Evolutionary conservation across 2,888 invertebrate genomes (phyloP).

Genomic region (Acanthosepion esculentum): DNA sequence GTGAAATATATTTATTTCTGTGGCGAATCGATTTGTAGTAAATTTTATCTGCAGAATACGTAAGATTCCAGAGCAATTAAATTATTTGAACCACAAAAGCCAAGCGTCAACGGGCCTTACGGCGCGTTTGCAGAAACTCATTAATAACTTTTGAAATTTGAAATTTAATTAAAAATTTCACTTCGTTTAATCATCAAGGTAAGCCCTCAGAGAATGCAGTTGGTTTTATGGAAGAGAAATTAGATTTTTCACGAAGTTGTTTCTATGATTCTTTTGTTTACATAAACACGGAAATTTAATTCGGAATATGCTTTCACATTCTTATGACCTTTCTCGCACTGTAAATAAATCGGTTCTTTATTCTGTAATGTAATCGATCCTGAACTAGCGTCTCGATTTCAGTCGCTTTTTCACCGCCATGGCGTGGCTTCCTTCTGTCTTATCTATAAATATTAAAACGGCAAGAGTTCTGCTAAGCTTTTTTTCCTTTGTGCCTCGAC

Average conservation of each 20-base stretch:
- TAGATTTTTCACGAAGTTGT: not conserved
- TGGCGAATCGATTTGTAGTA: not conserved
- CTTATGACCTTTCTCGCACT: no score
- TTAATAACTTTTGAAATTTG: slow-evolving; percentile 1
- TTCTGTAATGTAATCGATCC: no score
- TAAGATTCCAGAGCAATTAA: not conserved
- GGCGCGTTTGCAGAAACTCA: not conserved
- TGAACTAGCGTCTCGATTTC: no score
- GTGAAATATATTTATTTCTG: not conserved
- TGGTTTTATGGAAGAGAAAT: not conserved
- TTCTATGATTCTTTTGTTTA: not conserved
- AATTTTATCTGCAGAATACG: not conserved
- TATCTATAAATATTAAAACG: no score
- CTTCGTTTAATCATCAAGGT: not conserved
- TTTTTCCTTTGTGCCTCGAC: no score
- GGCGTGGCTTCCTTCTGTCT: no score
- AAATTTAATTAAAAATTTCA: slow-evolving; percentile 17
- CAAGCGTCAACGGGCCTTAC: not conserved
- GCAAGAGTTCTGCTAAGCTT: no score
- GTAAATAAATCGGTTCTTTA: no score
- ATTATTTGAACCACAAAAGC: not conserved
- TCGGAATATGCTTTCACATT: not conserved
- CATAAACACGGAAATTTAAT: not conserved
- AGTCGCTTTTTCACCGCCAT: no score
- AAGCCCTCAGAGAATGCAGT: not conserved